phyloP scores from a whole-genome alignment of 2,113 vertebrate species.

The Neomonachus schauinslandi region DNA sequence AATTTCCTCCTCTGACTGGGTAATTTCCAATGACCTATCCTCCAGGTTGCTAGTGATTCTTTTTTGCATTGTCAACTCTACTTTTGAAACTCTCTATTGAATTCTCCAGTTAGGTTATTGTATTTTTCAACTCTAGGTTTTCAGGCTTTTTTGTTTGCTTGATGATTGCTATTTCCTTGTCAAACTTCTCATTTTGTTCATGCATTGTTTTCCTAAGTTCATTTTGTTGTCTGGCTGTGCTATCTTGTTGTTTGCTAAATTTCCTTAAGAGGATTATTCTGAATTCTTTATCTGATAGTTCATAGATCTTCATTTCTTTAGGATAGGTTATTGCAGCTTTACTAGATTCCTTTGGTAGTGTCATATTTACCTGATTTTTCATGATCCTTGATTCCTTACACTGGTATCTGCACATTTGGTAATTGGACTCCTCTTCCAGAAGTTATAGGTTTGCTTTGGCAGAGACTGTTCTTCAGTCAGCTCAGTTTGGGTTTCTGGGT shows the following conservation, averaged over 20 bases:
- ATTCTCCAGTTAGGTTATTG: not conserved
- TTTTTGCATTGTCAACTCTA: not conserved
- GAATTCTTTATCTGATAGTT: not conserved
- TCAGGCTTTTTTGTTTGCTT: not conserved
- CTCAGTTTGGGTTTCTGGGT: not conserved
- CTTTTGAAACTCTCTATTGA: not conserved
- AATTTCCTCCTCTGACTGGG: not conserved
- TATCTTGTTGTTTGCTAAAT: not conserved
- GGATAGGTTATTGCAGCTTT: not conserved
- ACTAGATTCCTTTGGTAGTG: not conserved
- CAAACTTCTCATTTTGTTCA: not conserved
- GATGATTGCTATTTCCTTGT: not conserved
- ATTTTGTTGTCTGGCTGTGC: not conserved
- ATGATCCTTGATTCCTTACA: not conserved
- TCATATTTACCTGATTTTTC: not conserved
- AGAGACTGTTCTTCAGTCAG: not conserved
- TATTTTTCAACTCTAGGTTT: not conserved
- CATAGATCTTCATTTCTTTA: not conserved
- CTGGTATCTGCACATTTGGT: not conserved
- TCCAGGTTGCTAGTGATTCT: not conserved
- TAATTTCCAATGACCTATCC: not conserved
- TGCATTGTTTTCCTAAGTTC: not conserved
- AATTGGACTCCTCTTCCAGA: not conserved
- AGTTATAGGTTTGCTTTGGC: not conserved
- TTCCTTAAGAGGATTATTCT: not conserved